Percentiles rank a stretch among this genome's conserved stretches.
Conservation (phyloP, 2,888 invertebrate species). For the Drosophila histrio region DNA sequence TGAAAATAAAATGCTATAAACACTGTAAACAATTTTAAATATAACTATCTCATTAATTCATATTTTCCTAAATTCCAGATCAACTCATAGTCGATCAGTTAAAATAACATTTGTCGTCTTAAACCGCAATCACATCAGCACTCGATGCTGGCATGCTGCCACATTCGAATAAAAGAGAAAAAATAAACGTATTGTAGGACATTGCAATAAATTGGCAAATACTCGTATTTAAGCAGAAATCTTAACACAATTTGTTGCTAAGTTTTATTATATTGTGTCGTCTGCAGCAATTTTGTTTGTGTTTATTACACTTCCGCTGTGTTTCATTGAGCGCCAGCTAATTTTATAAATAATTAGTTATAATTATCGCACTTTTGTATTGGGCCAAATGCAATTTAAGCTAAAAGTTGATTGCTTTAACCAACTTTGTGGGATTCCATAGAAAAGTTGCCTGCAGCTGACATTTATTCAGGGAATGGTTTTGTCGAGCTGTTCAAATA, state of each 20-base stretch:
- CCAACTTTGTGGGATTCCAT: not conserved
- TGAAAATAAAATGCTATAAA: too few species aligned
- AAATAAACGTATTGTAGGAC: slow-evolving; percentile 8
- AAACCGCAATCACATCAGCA: slow-evolving; percentile 21
- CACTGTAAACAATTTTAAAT: too few species aligned
- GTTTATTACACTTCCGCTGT: slow-evolving; percentile 40
- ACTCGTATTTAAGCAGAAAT: slow-evolving; percentile 24
- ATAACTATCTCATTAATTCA: too few species aligned
- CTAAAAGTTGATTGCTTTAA: slow-evolving; percentile 18
- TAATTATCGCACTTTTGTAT: slow-evolving; percentile 43
- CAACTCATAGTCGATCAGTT: not conserved
- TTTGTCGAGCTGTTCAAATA: slow-evolving; percentile 6
- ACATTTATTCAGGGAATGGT: slow-evolving; percentile 11
- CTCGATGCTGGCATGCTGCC: slow-evolving; percentile 42
- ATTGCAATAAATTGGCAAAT: slow-evolving; percentile 42
- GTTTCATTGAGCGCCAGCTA: slow-evolving; percentile 33
- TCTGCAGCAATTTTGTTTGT: slow-evolving; percentile 25
- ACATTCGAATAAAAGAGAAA: slow-evolving; percentile 8
- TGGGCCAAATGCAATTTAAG: slow-evolving; percentile 19
- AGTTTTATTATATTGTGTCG: slow-evolving; percentile 37
- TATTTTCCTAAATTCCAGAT: not conserved
- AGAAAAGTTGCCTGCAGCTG: slow-evolving; percentile 14
- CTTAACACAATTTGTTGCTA: slow-evolving; percentile 26
- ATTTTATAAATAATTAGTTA: slow-evolving; percentile 64
- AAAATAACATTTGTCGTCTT: not conserved